Conservation (phyloP, 64 coral and sea anemone species). For the Pocillopora verrucosa region DNA sequence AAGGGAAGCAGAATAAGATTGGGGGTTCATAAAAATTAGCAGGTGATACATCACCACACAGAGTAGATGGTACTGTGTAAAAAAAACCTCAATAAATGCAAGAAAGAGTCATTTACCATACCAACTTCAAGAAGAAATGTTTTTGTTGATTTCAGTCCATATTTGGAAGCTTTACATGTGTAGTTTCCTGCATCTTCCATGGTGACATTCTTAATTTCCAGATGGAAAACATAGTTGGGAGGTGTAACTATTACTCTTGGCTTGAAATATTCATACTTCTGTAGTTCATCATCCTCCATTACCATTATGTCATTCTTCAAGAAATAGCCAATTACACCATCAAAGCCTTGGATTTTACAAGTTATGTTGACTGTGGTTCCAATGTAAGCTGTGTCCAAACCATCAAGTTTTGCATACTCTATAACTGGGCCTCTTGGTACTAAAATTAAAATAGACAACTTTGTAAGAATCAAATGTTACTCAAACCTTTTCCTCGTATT, state of each 20-base stretch:
- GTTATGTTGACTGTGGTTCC: not conserved
- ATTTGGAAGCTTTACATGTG: not conserved
- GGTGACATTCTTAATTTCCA: slow-evolving; percentile 20
- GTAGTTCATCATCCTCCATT: not conserved
- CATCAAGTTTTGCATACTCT: not conserved
- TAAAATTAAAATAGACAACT: no score
- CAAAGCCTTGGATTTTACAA: not conserved
- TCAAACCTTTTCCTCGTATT: no score
- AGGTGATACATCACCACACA: no score
- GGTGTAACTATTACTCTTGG: not conserved
- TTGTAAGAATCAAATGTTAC: no score
- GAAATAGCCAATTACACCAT: not conserved
- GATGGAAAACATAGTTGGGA: not conserved
- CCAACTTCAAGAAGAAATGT: slow-evolving; percentile 9
- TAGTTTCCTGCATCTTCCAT: slow-evolving; percentile 15
- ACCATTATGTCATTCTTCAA: not conserved
- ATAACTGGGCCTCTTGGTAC: not conserved
- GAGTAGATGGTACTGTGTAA: no score
- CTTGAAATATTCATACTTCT: not conserved
- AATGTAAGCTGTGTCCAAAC: not conserved
- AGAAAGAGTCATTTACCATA: not conserved
- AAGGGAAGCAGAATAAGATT: no score
- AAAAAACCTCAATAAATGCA: no score
- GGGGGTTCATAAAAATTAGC: no score
- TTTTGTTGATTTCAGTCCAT: not conserved